A percentile compares a stretch with the other conserved stretches of the same genome.
Conservation (phyloP, 2,888 invertebrate species). For the Aethes cnicana region DNA sequence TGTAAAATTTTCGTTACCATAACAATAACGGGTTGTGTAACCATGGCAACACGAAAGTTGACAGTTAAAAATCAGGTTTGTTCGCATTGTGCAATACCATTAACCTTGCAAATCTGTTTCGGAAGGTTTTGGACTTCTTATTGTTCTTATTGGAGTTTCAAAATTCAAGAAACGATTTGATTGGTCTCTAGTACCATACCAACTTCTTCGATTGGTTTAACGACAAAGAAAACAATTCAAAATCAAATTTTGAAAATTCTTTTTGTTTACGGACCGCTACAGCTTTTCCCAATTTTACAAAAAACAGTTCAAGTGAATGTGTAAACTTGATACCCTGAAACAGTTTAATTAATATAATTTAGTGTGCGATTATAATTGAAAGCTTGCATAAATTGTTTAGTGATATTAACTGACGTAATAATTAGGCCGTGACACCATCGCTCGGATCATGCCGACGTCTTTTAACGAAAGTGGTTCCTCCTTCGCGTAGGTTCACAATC, state of each 20-base stretch:
- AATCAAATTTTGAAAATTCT: constrained; percentile 40
- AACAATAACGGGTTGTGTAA: constrained; percentile 35
- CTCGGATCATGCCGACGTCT: constrained; percentile 49
- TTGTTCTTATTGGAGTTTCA: background rate
- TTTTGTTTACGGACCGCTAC: constrained; percentile 37
- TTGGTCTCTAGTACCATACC: too few relatives aligned
- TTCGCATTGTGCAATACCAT: constrained; percentile 10
- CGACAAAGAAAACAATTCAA: constrained; percentile 26
- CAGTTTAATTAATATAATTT: constrained; percentile 21
- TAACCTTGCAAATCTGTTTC: too few relatives aligned
- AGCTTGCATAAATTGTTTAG: constrained; percentile 24
- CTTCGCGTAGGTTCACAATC: constrained; percentile 44
- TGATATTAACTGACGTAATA: constrained; percentile 69
- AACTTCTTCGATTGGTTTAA: background rate
- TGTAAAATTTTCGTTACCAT: constrained; percentile 15
- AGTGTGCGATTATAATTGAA: constrained; percentile 19
- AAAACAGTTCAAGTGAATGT: constrained; percentile 31
- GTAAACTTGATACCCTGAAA: constrained; percentile 23
- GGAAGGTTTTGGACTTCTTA: constrained; percentile 12
- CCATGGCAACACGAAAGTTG: constrained; percentile 50
- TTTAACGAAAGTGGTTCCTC: constrained; percentile 52
- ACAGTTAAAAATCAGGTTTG: constrained; percentile 24
- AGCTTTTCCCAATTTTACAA: constrained; percentile 27
- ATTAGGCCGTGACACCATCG: constrained; percentile 71
- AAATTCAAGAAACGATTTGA: background rate